Evolutionary conservation across 2,797 vertebrate species (phyloP).

Genomic region (Falco berigora): DNA sequence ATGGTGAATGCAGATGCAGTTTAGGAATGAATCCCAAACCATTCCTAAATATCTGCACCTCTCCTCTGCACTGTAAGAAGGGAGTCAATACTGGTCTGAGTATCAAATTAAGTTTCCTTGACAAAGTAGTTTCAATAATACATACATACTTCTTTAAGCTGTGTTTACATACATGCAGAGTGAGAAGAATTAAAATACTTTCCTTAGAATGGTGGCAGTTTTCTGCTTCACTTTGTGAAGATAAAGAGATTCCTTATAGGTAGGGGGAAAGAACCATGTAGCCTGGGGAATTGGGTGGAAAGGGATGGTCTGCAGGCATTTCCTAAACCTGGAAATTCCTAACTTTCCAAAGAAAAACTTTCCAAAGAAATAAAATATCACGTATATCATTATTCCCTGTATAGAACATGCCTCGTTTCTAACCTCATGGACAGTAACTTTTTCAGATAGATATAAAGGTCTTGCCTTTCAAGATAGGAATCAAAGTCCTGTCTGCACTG

Average conservation of each 20-base stretch:
- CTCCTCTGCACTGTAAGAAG: background rate
- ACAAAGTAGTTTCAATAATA: background rate
- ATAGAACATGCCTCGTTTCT: background rate
- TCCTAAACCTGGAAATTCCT: background rate
- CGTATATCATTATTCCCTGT: background rate
- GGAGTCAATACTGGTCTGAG: background rate
- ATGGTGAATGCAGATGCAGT: background rate
- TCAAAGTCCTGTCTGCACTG: background rate
- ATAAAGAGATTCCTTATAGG: background rate
- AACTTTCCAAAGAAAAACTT: background rate
- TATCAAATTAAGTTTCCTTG: background rate
- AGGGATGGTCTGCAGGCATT: background rate
- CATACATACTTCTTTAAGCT: background rate
- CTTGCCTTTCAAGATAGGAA: background rate
- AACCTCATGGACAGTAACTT: background rate
- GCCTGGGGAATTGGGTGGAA: background rate
- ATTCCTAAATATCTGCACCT: background rate
- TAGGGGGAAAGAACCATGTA: background rate
- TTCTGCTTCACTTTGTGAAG: background rate
- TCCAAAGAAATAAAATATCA: background rate
- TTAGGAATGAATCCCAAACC: background rate
- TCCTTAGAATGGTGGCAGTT: background rate
- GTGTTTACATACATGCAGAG: background rate
- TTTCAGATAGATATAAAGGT: background rate
- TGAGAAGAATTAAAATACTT: background rate